Percentiles rank a stretch among this genome's conserved stretches.
Evolutionary conservation across 2,888 invertebrate genomes (phyloP).

Genomic region (Apodemia duryi): DNA sequence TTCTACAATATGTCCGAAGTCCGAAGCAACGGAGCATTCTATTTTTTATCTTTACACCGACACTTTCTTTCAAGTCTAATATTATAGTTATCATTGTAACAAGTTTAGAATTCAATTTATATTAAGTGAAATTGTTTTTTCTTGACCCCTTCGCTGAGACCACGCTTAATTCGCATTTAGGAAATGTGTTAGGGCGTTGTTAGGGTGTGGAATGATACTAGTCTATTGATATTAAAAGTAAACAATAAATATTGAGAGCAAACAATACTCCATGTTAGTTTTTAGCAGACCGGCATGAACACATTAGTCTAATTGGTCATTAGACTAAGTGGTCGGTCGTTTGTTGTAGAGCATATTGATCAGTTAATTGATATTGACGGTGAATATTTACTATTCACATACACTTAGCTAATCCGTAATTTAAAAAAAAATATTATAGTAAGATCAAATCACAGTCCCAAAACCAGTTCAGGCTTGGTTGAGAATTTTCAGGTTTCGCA

Average conservation of each 20-base stretch:
- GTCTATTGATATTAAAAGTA: conserved; percentile 6
- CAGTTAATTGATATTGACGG: not conserved
- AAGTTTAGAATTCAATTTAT: no score
- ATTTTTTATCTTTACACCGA: no score
- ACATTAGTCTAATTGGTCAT: conserved; percentile 19
- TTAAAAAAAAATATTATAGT: not conserved
- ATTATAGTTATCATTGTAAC: no score
- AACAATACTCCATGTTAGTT: conserved; percentile 1
- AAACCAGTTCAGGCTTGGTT: no score
- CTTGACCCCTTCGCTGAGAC: no score
- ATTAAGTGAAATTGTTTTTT: no score
- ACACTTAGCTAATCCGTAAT: not conserved
- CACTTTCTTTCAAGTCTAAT: no score
- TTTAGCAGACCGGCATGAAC: not conserved
- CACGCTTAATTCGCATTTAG: no score
- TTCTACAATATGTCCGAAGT: no score
- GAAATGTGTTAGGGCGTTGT: not conserved
- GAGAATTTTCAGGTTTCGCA: no score
- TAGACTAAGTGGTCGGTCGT: conserved; percentile 16
- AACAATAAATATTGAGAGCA: not conserved
- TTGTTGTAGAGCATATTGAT: not conserved
- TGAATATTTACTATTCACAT: not conserved
- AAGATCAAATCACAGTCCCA: no score
- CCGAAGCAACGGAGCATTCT: no score
- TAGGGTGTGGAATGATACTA: not conserved